Conservation (phyloP, 2,888 invertebrate species). For the Phyllotreta cruciferae region DNA sequence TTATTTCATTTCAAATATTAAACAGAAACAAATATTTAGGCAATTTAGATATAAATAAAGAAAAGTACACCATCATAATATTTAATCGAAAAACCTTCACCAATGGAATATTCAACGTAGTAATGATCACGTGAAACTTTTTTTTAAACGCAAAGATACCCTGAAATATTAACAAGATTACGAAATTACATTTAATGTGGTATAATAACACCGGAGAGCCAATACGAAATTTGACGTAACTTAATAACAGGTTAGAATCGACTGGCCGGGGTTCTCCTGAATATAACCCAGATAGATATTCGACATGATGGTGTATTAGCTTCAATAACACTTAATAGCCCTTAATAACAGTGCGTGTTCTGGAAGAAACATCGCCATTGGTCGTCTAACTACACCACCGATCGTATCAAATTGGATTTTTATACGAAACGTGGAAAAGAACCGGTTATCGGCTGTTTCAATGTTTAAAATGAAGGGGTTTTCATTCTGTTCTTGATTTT, state of each 20-base stretch:
- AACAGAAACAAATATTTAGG: too few relatives aligned
- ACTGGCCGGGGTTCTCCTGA: slow-evolving; percentile 49
- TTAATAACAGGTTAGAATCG: slow-evolving; percentile 55
- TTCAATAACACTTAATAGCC: slow-evolving; percentile 62
- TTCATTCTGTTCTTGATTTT: slow-evolving; percentile 15
- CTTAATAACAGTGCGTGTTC: slow-evolving; percentile 61
- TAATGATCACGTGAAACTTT: slow-evolving; percentile 18
- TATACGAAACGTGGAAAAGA: slow-evolving; percentile 58
- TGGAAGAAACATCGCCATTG: slow-evolving; percentile 55
- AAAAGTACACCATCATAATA: too few relatives aligned
- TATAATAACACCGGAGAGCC: slow-evolving; percentile 32
- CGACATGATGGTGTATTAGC: slow-evolving; percentile 57
- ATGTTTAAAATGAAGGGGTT: slow-evolving; percentile 57
- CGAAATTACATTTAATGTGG: slow-evolving; percentile 30
- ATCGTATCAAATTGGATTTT: slow-evolving; percentile 61
- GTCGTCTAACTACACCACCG: slow-evolving; percentile 48
- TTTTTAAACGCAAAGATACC: slow-evolving; percentile 16
- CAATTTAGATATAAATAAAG: too few relatives aligned
- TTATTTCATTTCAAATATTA: too few relatives aligned
- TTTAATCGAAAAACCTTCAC: too few relatives aligned
- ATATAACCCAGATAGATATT: slow-evolving; percentile 55
- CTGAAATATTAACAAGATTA: slow-evolving; percentile 28
- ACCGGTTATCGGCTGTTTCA: slow-evolving; percentile 60
- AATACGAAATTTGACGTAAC: slow-evolving; percentile 55
- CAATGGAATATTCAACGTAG: not conserved